phyloP scores from a whole-genome alignment of 2,113 vertebrate genomes.

The Cynopterus brachyotis region DNA sequence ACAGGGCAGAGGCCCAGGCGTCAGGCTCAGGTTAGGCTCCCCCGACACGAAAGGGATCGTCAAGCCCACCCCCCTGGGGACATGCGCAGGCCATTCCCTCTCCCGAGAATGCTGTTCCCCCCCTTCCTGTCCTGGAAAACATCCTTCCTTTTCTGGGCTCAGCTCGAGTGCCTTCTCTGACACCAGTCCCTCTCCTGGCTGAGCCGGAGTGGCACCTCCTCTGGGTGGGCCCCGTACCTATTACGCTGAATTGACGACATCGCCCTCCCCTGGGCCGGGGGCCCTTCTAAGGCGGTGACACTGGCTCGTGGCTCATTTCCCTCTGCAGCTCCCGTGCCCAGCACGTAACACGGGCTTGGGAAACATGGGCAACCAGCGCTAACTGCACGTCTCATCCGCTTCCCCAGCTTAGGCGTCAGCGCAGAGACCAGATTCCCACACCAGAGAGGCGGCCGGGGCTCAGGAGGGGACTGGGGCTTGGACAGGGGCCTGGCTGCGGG shows the following conservation, averaged over 20 bases:
- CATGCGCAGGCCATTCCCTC: neutral
- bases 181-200: neutral
- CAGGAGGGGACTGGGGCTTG: neutral
- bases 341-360: rapidly evolving
- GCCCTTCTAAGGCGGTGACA: neutral
- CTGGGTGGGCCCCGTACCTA: neutral
- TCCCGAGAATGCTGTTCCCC: neutral
- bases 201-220: neutral
- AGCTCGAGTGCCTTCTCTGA: neutral
- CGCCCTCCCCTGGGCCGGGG: neutral
- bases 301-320: too few species aligned
- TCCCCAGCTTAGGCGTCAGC: rapidly evolving
- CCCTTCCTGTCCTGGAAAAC: neutral
- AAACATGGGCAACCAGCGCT: rapidly evolving
- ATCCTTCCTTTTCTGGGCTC: neutral
- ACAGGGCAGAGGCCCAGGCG: rapidly evolving
- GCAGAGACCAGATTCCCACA: neutral
- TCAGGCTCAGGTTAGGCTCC: neutral
- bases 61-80: neutral
- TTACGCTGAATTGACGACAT: neutral
- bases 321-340: neutral
- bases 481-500: neutral
- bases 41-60: neutral
- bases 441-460: too few species aligned
- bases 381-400: rapidly evolving